Evolutionary conservation across 2,113 vertebrate genomes (phyloP), one percentile per base, ranked within the genome.

Genomic region (Hippocampus zosterae): DNA sequence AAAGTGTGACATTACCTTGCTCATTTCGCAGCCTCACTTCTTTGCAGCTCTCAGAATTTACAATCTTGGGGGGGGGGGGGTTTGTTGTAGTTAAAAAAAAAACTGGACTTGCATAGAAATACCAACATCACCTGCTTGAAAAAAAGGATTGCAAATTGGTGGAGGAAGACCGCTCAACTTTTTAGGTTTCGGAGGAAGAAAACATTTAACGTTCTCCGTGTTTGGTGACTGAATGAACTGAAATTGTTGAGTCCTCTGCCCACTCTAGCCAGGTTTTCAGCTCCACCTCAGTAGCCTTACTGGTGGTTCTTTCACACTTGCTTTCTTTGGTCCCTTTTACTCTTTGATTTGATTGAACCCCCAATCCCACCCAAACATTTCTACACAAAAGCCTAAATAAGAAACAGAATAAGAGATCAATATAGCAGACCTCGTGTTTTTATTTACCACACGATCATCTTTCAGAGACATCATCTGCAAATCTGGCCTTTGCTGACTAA

Each of bases 231-330:
- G 15, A 13, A 71, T 10, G 37, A 76, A 76, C 60, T 71, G 25
- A 25, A 72, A 66, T 29, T 56, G 67, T 25, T 5, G 46, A 5
- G 33, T 69, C 59, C 41, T 52, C 61, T 62, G 70, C 74, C 70
- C 65, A 69, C 66, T 82, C 76, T 80, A 79, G 68, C 81, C 85
- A 87, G 84, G 89, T 85, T 85, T 79, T 77, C 83, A 83, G 81
- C 79, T 85, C 87, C 80, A 87, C 90, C 88, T 90, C 88, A 81
- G 84, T 87, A 87, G 89, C 90, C 91, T 92, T 92, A 90, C 81
- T 77, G 82, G 33, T 11, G 41, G 41, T 65, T 42, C 63, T 65
- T 46, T 25, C 23, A 46, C 42, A 6, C 23, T 25, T 3, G 12
- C 40, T 46, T 25, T 46, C 63, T 65, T 25, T 65, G 63, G 63